Conservation (phyloP, 2,113 vertebrate species). For the Myotis davidii region DNA sequence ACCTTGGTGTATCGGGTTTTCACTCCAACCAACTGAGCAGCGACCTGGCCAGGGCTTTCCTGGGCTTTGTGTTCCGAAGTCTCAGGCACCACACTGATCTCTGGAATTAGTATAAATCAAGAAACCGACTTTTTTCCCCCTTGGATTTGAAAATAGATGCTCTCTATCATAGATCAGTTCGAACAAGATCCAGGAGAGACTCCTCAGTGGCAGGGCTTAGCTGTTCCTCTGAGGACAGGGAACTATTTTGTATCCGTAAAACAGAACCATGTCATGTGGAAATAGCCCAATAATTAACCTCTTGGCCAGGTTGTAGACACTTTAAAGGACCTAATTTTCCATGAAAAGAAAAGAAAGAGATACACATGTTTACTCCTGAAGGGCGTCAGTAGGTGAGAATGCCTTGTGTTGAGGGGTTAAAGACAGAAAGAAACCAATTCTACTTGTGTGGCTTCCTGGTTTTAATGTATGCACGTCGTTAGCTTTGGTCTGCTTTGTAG, state of each 20-base stretch:
- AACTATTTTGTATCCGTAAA: neutral
- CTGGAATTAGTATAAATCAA: neutral
- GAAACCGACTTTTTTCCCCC: neutral
- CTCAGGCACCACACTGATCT: neutral
- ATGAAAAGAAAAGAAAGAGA: neutral
- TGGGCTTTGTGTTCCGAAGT: neutral
- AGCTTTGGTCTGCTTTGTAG: slow-evolving; percentile 43
- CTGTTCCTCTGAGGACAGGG: neutral
- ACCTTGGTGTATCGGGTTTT: neutral
- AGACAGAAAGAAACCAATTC: slow-evolving; percentile 17
- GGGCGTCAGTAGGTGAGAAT: neutral
- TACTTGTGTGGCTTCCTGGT: neutral
- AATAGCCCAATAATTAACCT: neutral
- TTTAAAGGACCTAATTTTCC: slow-evolving; percentile 3
- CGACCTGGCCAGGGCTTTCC: neutral
- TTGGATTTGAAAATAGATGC: neutral
- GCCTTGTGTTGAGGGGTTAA: neutral
- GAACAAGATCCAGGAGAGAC: neutral
- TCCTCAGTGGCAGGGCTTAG: neutral
- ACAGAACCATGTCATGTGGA: slow-evolving; percentile 30
- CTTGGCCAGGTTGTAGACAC: neutral
- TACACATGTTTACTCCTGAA: neutral
- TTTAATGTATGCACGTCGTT: neutral
- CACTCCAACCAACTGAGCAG: neutral
- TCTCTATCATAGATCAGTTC: neutral